Evolutionary conservation across 2,113 vertebrate genomes (phyloP), one percentile per base, ranked within the genome.

Genomic region (Cephalopholis sonnerati): DNA sequence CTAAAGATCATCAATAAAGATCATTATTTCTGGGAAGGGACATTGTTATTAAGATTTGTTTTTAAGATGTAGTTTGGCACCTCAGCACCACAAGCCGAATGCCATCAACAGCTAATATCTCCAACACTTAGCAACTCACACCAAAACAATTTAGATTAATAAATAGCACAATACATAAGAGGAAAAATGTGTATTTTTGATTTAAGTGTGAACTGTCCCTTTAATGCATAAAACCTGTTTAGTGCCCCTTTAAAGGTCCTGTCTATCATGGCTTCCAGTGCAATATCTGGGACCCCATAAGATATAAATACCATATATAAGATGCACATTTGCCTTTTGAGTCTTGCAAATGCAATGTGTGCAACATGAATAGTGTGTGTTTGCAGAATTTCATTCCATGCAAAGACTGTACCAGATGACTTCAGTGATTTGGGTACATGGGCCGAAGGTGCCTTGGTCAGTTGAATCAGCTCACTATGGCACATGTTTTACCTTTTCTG

Each of bases 361-460:
- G 51, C 17, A 50, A 17, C 17, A 20, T 11, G 18, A 20, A 15
- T 18, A 18, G 57, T 67, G 3, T 66, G 2, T 62, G 67, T 77
- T 67, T 70, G 67, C 58, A 24, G 12, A 16, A 74, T 70, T 78
- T 69, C 64, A 80, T 77, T 76, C 44, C 50, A 81, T 9, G 18
- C 17, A 1, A 18, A 58, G 3, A 12, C 22, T n/a, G 39, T 53
- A 64, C 36, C 5, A 67, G 76, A 81, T 83, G n/a, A 57, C 61
- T 66, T 79, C 36, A 55, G 70, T 67, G 76, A 81, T 84, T 68
- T 57, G 20, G 36, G 61, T n/a, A 58, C 12, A 46, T 1, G 10
- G 10, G 58, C 39, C 7, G 8, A 44, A 46, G 22, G 22, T 22
- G 50, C 82, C 77, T 79, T 77, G 50, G 89, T 86, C 87, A 54